These are phyloP conservation scores for Seriola aureovittata DNA, from an alignment of 2,113 vertebrate species.

Conservation along the genomic window DNA sequence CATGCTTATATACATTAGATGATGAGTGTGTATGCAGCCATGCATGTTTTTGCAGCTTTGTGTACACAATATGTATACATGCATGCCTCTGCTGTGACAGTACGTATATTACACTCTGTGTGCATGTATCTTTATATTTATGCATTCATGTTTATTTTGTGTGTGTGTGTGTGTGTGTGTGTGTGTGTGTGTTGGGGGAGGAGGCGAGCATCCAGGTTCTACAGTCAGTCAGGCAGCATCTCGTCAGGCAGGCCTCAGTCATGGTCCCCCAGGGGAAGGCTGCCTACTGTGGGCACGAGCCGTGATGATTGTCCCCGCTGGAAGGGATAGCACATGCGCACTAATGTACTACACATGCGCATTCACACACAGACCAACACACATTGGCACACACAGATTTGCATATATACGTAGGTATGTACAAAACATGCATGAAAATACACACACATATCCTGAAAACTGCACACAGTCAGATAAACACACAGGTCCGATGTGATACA, in stretches of 20 bases:
- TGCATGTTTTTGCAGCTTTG: slow-evolving; percentile 33
- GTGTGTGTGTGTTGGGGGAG: slow-evolving; percentile 31
- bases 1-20: slow-evolving; percentile 2
- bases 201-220: slow-evolving; percentile 75
- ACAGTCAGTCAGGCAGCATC: slow-evolving; percentile 85
- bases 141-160: slow-evolving; percentile 52
- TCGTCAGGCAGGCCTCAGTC: slow-evolving; percentile 84
- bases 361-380: slow-evolving; percentile 41
- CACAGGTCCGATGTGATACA: background rate
- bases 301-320: slow-evolving; percentile 83
- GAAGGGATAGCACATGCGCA: slow-evolving; percentile 74
- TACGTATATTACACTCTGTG: slow-evolving; percentile 3
- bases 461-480: slow-evolving; percentile 5
- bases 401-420: slow-evolving; percentile 18
- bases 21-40: slow-evolving; percentile 17
- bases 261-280: slow-evolving; percentile 80
- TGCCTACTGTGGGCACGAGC: slow-evolving; percentile 83
- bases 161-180: slow-evolving; percentile 33
- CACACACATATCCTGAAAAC: slow-evolving; percentile 6
- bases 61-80: slow-evolving; percentile 1
- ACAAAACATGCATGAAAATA: slow-evolving; percentile 31
- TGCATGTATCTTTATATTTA: slow-evolving; percentile 43
- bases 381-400: slow-evolving; percentile 38
- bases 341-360: slow-evolving; percentile 49
- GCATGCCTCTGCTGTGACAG: slow-evolving; percentile 9